Percentiles rank a stretch among this genome's conserved stretches.
phyloP scores from a whole-genome alignment of 2,888 invertebrate species.

The Andrena marginata region DNA sequence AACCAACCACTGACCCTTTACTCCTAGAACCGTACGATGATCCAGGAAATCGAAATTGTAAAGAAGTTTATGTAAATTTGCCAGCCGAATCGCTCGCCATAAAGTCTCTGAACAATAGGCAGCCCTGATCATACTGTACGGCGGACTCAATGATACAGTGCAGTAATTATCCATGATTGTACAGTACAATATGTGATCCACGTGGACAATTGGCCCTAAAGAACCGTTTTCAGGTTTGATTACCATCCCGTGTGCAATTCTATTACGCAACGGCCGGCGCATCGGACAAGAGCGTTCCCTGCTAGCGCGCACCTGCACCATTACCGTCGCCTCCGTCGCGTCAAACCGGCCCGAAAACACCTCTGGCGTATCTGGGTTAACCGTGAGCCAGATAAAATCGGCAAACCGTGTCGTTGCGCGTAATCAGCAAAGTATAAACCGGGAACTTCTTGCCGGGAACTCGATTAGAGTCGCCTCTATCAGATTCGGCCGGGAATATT shows the following conservation, averaged over 20 bases:
- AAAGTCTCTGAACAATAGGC: not conserved
- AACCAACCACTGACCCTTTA: not conserved
- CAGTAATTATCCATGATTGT: conserved; percentile 7
- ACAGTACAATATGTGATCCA: not conserved
- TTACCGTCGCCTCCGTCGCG: not conserved
- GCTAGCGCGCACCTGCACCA: not conserved
- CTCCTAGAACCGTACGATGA: not conserved
- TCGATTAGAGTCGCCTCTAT: conserved; percentile 22
- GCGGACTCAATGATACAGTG: not conserved
- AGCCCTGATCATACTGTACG: not conserved
- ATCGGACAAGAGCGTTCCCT: not conserved
- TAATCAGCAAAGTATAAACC: conserved; percentile 31
- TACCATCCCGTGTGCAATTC: not conserved
- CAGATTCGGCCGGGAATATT: conserved; percentile 36
- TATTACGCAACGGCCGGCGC: not conserved
- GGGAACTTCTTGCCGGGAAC: not conserved
- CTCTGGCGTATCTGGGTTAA: not conserved
- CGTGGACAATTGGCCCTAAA: not conserved
- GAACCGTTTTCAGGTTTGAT: conserved; percentile 5
- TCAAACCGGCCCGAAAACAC: not conserved
- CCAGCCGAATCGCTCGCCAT: not conserved
- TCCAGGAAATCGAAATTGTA: not conserved
- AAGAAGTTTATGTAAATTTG: not conserved
- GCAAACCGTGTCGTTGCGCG: not conserved
- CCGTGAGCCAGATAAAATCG: conserved; percentile 13